These are phyloP conservation scores for Vollenhovia emeryi DNA, from an alignment of 1,140 invertebrate genomes.

Conservation along the genomic window DNA sequence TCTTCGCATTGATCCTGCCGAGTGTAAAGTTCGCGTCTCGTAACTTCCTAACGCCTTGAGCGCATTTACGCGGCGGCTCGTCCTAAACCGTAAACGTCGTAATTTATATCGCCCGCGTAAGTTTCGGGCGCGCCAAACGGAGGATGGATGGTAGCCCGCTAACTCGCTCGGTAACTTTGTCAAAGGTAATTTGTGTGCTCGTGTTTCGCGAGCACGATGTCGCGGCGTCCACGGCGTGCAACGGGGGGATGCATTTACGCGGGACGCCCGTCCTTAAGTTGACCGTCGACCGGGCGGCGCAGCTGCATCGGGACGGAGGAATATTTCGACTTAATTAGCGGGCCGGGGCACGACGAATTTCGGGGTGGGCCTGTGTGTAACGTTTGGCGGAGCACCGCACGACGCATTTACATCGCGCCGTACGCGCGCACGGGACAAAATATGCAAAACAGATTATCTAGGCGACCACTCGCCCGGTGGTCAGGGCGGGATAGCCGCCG, in stretches of 20 bases:
- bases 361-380: conserved; percentile 65
- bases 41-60: neutral
- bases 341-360: conserved; percentile 66
- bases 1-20: neutral
- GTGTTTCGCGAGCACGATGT: conserved; percentile 27
- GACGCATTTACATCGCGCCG: conserved; percentile 77
- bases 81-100: conserved; percentile 29
- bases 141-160: neutral
- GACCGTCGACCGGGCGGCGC: conserved; percentile 44
- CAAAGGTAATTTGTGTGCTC: conserved; percentile 44
- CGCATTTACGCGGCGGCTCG: conserved; percentile 24
- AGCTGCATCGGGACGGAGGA: conserved; percentile 60
- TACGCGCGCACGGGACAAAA: conserved; percentile 74
- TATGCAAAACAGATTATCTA: conserved; percentile 82
- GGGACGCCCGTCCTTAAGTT: conserved; percentile 63
- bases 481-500: conserved; percentile 42
- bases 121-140: neutral
- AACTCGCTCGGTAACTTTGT: conserved; percentile 46
- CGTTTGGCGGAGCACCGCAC: conserved; percentile 69
- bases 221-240: conserved; percentile 13
- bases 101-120: conserved; percentile 46
- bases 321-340: conserved; percentile 74
- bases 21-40: conserved; percentile 6
- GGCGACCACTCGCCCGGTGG: conserved; percentile 66
- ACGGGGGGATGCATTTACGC: conserved; percentile 36